Conservation (phyloP, 2,113 vertebrate genomes). For the Argyrosomus japonicus region DNA sequence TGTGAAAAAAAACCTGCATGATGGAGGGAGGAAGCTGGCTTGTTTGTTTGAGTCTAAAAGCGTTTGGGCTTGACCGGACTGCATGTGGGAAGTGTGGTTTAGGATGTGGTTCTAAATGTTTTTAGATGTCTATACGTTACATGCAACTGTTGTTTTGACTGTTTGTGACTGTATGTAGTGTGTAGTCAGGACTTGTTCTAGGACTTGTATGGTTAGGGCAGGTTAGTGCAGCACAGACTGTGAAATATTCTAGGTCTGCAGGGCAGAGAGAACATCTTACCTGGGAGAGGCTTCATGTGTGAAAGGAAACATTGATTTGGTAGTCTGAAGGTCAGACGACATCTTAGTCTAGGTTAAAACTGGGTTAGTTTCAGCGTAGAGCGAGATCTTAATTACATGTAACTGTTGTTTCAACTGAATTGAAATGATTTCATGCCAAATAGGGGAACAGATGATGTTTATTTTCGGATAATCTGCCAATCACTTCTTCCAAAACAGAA, state of each 20-base stretch:
- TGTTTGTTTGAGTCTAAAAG: slow-evolving; percentile 6
- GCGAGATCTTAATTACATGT: neutral
- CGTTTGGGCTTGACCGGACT: neutral
- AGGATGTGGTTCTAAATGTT: neutral
- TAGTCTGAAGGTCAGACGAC: neutral
- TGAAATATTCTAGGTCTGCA: no score
- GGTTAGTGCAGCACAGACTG: neutral
- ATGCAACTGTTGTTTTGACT: no score
- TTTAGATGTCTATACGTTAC: no score
- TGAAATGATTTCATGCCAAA: neutral
- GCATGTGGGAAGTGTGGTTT: neutral
- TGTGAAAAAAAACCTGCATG: neutral
- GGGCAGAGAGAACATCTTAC: neutral
- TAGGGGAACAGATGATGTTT: no score
- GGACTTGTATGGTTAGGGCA: neutral
- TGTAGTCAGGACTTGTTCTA: no score
- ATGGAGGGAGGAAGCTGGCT: neutral
- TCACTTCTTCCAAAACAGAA: neutral
- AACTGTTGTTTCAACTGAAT: neutral
- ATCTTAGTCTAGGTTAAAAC: neutral
- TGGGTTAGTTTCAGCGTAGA: neutral
- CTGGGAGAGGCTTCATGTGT: neutral
- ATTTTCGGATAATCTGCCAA: neutral
- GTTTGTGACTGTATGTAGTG: no score
- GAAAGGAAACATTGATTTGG: neutral